Conservation (phyloP, 2,797 vertebrate species). For the Tokudaia tokunoshimensis region DNA sequence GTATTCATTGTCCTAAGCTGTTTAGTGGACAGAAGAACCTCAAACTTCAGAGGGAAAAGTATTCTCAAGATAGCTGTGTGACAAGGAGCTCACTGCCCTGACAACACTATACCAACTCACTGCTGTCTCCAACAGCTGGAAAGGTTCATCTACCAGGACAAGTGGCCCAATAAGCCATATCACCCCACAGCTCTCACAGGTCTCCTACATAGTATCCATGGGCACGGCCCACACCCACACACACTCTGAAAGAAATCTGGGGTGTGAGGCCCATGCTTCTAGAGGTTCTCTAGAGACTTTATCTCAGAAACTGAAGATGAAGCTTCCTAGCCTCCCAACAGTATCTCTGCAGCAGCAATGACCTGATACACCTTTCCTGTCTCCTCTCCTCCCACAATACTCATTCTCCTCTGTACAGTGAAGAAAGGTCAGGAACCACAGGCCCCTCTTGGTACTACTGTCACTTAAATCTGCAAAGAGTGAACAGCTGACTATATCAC, state of each 20-base stretch:
- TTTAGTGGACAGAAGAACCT: background rate
- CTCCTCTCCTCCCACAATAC: background rate
- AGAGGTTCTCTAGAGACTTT: background rate
- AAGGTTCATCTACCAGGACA: background rate
- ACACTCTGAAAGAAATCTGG: background rate
- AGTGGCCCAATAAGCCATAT: accelerated
- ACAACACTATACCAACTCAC: background rate
- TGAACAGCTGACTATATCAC: conserved; percentile 72
- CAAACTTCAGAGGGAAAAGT: background rate
- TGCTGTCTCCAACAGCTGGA: background rate
- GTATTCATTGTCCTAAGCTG: background rate
- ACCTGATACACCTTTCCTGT: background rate
- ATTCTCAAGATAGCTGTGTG: background rate
- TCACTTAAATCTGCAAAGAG: conserved; percentile 69
- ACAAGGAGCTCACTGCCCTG: background rate
- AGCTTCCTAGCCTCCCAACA: background rate
- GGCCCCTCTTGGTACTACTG: conserved; percentile 58
- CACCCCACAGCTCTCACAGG: background rate
- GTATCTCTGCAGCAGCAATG: background rate
- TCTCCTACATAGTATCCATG: background rate
- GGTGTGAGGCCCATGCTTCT: background rate
- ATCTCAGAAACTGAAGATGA: background rate
- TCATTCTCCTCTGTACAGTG: conserved; percentile 44
- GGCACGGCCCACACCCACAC: accelerated
- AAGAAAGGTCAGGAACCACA: conserved; percentile 78